These are phyloP conservation scores for Anniella stebbinsi DNA, from an alignment of 2,797 vertebrate species.

Conservation along the genomic window DNA sequence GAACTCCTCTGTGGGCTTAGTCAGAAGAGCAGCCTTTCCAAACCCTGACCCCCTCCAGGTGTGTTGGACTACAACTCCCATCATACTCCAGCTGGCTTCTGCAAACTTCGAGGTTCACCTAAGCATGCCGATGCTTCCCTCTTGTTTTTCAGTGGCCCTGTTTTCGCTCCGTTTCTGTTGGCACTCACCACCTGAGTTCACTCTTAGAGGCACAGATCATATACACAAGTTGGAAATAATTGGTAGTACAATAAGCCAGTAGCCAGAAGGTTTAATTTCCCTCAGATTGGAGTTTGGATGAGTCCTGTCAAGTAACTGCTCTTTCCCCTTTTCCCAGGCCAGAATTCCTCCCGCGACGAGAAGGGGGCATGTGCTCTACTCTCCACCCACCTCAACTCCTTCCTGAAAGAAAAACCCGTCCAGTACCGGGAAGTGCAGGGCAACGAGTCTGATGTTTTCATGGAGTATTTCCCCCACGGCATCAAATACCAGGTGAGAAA, in stretches of 20 bases:
- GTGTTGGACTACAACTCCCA: too few relatives aligned
- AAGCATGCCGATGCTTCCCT: background rate
- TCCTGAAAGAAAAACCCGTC: constrained; percentile 86
- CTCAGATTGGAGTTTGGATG: background rate
- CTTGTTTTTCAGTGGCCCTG: background rate
- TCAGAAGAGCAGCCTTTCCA: background rate
- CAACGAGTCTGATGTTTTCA: constrained; percentile 87
- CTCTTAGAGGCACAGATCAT: background rate
- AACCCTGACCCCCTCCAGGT: too few relatives aligned
- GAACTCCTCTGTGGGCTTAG: background rate
- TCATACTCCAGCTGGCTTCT: background rate
- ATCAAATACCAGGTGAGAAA: constrained; percentile 90
- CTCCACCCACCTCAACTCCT: constrained; percentile 88
- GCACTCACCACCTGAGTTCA: background rate
- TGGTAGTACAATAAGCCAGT: background rate
- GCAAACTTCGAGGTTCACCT: background rate
- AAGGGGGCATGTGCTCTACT: constrained; percentile 90
- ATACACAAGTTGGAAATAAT: background rate
- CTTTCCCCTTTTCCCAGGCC: constrained; percentile 74
- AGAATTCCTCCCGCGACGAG: constrained; percentile 89
- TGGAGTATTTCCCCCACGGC: constrained; percentile 88
- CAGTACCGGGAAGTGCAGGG: constrained; percentile 91
- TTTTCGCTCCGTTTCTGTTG: background rate
- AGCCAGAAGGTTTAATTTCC: background rate
- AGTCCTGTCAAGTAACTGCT: background rate